Conservation (phyloP, 2,888 invertebrate genomes). For the Folsomia manolachei region DNA sequence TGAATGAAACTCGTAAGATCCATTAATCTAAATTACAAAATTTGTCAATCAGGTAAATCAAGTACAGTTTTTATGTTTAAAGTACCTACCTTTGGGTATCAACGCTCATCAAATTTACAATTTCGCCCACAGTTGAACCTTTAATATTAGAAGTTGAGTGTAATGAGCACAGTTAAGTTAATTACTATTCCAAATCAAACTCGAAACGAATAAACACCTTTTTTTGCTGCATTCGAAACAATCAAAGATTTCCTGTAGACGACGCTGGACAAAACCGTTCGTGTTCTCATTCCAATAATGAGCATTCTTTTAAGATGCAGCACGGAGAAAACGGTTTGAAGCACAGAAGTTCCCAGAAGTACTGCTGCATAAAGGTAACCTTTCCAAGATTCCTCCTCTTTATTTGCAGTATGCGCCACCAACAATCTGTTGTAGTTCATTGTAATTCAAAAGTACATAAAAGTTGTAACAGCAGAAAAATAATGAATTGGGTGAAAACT, state of each 20-base stretch:
- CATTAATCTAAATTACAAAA: constrained; percentile 62
- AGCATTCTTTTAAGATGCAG: constrained; percentile 58
- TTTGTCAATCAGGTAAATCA: background rate
- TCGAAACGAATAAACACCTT: constrained; percentile 10
- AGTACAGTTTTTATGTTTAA: background rate
- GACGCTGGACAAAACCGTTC: constrained; percentile 55
- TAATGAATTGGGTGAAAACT: background rate
- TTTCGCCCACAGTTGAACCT: constrained; percentile 78
- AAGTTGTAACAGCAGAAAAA: too few species aligned
- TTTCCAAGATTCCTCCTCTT: constrained; percentile 55
- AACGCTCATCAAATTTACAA: constrained; percentile 87
- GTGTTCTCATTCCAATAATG: constrained; percentile 58
- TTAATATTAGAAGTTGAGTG: background rate
- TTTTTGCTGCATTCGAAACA: constrained; percentile 31
- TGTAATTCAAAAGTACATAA: too few species aligned
- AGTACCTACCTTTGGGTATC: constrained; percentile 74
- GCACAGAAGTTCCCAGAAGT: constrained; percentile 56
- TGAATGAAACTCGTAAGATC: constrained; percentile 80
- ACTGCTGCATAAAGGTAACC: constrained; percentile 57
- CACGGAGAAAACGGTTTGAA: constrained; percentile 57
- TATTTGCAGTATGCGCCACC: constrained; percentile 22
- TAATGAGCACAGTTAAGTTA: too few species aligned
- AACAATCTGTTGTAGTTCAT: constrained; percentile 51
- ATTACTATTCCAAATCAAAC: too few species aligned
- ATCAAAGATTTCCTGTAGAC: constrained; percentile 56